These are phyloP conservation scores for Leucosticte australis DNA, from an alignment of 2,113 vertebrate species.

Conservation along the genomic window DNA sequence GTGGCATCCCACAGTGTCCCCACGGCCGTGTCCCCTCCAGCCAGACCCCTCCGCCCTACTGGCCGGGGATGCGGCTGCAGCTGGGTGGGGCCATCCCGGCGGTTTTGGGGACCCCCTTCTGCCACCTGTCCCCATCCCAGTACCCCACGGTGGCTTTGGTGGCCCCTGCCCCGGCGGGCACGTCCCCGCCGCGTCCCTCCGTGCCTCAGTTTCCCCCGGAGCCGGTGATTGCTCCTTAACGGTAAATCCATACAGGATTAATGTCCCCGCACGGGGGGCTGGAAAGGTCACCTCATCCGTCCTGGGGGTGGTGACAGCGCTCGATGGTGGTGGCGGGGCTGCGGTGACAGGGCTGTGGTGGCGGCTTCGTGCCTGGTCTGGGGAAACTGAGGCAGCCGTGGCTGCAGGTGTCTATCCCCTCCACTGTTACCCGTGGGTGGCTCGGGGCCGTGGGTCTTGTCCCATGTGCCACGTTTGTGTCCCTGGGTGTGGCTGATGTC, in stretches of 20 bases:
- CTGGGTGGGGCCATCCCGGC: background rate
- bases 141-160: background rate
- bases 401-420: background rate
- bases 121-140: background rate
- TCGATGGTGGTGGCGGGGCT: background rate
- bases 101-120: background rate
- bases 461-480: fast-evolving
- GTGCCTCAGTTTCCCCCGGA: background rate
- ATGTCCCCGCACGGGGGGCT: background rate
- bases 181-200: background rate
- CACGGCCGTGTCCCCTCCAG: background rate
- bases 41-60: fast-evolving
- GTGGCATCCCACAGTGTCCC: background rate
- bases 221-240: background rate
- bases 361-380: background rate
- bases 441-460: background rate
- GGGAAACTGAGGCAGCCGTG: background rate
- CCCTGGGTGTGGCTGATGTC: background rate
- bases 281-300: constrained; percentile 21
- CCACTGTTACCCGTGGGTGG: fast-evolving
- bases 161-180: background rate
- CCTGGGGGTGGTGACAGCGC: background rate
- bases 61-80: background rate
- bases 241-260: background rate
- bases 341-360: background rate